phyloP scores from a whole-genome alignment of 2,113 vertebrate species.

The Notiomystis cincta region DNA sequence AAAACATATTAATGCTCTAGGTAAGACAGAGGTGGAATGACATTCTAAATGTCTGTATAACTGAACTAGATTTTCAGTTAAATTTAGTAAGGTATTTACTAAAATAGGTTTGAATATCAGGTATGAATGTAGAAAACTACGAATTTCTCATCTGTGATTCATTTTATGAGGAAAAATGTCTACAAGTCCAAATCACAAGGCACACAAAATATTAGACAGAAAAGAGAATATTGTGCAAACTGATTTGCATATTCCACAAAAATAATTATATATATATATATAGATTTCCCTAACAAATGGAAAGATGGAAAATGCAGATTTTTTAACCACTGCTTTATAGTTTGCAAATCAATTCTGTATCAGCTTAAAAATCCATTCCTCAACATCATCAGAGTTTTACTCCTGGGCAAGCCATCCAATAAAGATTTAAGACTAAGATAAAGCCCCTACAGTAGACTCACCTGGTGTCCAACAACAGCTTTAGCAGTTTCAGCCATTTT shows the following conservation, averaged over 20 bases:
- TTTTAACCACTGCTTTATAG: neutral
- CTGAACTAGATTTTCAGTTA: neutral
- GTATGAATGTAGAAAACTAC: neutral
- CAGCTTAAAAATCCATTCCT: neutral
- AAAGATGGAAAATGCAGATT: neutral
- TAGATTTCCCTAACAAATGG: neutral
- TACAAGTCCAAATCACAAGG: neutral
- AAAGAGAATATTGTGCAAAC: neutral
- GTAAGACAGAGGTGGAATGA: neutral
- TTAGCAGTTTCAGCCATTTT: constrained; percentile 95
- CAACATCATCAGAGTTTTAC: neutral
- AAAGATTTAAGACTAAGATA: neutral
- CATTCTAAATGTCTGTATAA: neutral
- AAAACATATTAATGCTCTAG: neutral
- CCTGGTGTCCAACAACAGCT: constrained; percentile 85
- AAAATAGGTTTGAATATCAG: neutral
- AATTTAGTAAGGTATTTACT: neutral
- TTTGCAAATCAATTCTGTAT: neutral
- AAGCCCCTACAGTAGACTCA: constrained; percentile 49
- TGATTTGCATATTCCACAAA: neutral
- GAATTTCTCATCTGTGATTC: neutral
- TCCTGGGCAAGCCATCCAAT: neutral
- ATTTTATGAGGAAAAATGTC: neutral
- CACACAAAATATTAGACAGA: neutral
- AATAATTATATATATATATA: neutral